A percentile compares a stretch with the other conserved stretches of the same genome.
phyloP scores from a whole-genome alignment of 2,797 vertebrate species.

The Alcedo atthis region DNA sequence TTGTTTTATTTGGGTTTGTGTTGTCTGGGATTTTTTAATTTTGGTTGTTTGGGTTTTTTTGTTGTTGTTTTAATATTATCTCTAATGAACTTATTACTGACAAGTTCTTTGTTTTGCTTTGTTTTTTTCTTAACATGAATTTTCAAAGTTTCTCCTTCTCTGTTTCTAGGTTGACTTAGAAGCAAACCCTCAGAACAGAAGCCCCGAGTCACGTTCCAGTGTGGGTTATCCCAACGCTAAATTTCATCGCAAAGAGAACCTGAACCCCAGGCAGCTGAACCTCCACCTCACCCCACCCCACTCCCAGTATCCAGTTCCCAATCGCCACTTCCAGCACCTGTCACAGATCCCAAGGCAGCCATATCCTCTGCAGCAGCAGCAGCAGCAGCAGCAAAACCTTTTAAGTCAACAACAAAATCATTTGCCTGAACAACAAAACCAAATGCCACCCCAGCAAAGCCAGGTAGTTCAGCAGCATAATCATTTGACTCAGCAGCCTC shows the following conservation, averaged over 20 bases:
- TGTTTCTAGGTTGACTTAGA: slow-evolving; percentile 88
- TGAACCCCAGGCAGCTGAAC: slow-evolving; percentile 88
- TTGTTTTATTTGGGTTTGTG: not conserved
- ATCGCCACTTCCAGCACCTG: slow-evolving; percentile 83
- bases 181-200: slow-evolving; percentile 85
- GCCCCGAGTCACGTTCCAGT: slow-evolving; percentile 87
- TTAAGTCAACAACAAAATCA: slow-evolving; percentile 83
- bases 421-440: slow-evolving; percentile 80
- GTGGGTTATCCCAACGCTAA: slow-evolving; percentile 85
- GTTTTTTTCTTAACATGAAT: not conserved
- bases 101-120: not conserved
- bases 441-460: slow-evolving; percentile 82
- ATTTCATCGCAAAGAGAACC: slow-evolving; percentile 93
- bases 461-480: slow-evolving; percentile 79
- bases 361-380: slow-evolving; percentile 81
- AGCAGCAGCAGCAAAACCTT: slow-evolving; percentile 77
- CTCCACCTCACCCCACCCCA: slow-evolving; percentile 91
- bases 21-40: no score
- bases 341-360: slow-evolving; percentile 88
- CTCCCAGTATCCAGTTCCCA: slow-evolving; percentile 84
- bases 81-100: not conserved
- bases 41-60: no score
- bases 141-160: not conserved
- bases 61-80: not conserved
- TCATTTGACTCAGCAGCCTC: slow-evolving; percentile 79